phyloP scores from a whole-genome alignment of 2,888 invertebrate genomes.

The Andrena trimmerana region DNA sequence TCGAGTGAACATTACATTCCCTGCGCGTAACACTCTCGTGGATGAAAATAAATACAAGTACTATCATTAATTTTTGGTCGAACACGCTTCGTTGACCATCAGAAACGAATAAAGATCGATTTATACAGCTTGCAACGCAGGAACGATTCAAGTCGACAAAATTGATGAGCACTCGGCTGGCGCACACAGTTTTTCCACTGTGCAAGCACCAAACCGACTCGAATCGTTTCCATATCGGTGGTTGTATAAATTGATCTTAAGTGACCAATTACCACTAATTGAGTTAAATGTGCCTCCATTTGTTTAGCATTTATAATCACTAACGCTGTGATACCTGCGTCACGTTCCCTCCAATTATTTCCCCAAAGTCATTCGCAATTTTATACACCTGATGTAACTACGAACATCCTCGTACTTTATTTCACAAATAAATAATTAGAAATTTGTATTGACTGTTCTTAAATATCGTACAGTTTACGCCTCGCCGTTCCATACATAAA shows the following conservation, averaged over 20 bases:
- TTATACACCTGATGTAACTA: neutral
- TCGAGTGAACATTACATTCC: neutral
- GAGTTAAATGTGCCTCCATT: neutral
- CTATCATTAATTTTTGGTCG: constrained; percentile 42
- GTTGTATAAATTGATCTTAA: too few species aligned
- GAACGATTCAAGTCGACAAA: too few species aligned
- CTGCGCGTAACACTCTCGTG: neutral
- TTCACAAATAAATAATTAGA: constrained; percentile 16
- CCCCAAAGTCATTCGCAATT: neutral
- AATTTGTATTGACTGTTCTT: neutral
- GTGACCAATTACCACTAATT: neutral
- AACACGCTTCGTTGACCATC: neutral
- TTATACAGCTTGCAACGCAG: too few species aligned
- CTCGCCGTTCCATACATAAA: neutral
- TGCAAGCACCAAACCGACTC: too few species aligned
- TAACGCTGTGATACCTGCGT: neutral
- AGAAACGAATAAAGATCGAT: neutral
- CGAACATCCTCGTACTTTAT: neutral
- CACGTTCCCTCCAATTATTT: neutral
- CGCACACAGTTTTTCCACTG: too few species aligned
- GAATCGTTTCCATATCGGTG: too few species aligned
- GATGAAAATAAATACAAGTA: constrained; percentile 8
- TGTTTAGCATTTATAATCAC: neutral
- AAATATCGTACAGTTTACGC: constrained; percentile 5
- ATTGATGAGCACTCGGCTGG: too few species aligned